phyloP scores from a whole-genome alignment of 2,888 invertebrate species.

The Athetis lepigone region DNA sequence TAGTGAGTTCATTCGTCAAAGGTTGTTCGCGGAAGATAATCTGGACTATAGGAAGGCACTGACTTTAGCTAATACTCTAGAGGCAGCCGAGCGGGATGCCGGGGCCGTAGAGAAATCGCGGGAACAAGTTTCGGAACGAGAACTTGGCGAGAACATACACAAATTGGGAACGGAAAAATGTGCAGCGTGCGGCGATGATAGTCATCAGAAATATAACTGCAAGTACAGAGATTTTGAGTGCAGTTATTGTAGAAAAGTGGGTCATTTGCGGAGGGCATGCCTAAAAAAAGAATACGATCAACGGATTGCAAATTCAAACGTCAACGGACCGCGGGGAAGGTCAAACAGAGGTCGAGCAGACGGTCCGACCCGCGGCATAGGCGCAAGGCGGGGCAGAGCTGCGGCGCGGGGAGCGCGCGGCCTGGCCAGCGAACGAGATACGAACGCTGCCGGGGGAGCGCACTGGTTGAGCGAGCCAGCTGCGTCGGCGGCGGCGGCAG shows the following conservation, averaged over 20 bases:
- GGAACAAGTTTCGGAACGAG: conserved; percentile 12
- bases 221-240: conserved; percentile 23
- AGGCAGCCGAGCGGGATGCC: conserved; percentile 31
- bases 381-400: neutral
- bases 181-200: conserved; percentile 13
- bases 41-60: neutral
- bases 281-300: conserved; percentile 9
- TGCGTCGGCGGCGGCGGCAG: too few species aligned
- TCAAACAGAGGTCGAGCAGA: conserved; percentile 8
- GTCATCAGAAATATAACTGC: conserved; percentile 14
- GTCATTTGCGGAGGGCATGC: conserved; percentile 27
- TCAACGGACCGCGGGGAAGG: conserved; percentile 7
- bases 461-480: too few species aligned
- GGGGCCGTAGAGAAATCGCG: conserved; percentile 16
- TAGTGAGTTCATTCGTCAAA: too few species aligned
- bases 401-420: conserved; percentile 3
- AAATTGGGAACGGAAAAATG: conserved; percentile 16
- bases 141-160: conserved; percentile 26
- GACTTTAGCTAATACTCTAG: conserved; percentile 20
- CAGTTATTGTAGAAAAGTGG: conserved; percentile 25
- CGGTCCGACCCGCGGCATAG: neutral
- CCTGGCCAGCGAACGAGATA: neutral
- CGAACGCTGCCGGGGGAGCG: too few species aligned
- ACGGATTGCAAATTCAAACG: conserved; percentile 1
- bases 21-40: too few species aligned